Conservation (phyloP, 2,888 invertebrate genomes). For the Liposcelis brunnea region DNA sequence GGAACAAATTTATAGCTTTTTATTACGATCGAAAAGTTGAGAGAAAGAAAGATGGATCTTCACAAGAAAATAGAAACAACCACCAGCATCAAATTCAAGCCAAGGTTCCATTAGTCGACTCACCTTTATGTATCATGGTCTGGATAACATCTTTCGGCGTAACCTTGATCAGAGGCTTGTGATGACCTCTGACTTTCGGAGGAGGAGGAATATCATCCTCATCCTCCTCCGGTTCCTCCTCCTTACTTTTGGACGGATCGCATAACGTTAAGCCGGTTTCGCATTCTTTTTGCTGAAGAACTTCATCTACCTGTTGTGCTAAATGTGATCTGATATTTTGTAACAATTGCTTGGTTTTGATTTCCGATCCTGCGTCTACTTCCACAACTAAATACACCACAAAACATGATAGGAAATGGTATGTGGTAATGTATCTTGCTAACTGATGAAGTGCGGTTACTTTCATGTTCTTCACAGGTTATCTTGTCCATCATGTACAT, state of each 20-base stretch:
- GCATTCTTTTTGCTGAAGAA: slow-evolving; percentile 1
- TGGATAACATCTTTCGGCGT: slow-evolving; percentile 5
- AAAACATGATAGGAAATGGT: neutral
- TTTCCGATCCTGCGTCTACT: slow-evolving; percentile 2
- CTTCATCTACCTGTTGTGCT: slow-evolving; percentile 5
- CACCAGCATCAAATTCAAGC: neutral
- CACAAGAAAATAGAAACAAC: slow-evolving; percentile 1
- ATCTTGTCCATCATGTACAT: too few relatives aligned
- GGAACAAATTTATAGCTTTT: too few relatives aligned
- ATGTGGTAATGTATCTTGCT: neutral
- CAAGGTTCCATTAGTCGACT: too few relatives aligned
- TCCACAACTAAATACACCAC: neutral
- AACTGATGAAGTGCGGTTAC: too few relatives aligned
- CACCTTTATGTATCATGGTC: slow-evolving; percentile 8
- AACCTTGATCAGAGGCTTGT: slow-evolving; percentile 5
- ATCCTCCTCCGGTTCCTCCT: slow-evolving; percentile 1
- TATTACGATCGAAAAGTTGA: too few relatives aligned
- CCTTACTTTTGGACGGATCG: slow-evolving; percentile 2
- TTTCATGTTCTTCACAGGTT: too few relatives aligned
- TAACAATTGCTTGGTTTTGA: slow-evolving; percentile 1
- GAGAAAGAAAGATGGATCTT: neutral
- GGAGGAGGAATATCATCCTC: neutral
- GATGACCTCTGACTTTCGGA: neutral
- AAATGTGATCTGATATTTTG: slow-evolving; percentile 1
- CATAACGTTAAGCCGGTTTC: neutral